A percentile compares a stretch with the other conserved stretches of the same genome.
Conservation (phyloP, 2,888 invertebrate species). For the Philhelius pedissequus region DNA sequence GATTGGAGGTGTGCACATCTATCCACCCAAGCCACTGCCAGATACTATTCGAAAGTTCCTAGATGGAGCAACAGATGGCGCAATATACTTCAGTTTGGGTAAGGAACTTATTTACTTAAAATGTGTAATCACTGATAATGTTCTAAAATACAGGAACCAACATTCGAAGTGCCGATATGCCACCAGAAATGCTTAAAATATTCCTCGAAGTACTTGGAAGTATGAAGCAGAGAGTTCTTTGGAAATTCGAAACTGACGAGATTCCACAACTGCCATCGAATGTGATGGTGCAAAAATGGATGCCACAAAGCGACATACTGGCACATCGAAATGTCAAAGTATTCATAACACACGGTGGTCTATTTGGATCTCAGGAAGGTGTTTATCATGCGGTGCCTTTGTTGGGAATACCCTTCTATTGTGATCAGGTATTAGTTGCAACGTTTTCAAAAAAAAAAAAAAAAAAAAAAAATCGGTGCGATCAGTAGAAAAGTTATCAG, state of each 20-base stretch:
- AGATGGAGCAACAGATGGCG: slow-evolving; percentile 78
- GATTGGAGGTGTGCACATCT: slow-evolving; percentile 81
- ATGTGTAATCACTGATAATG: background rate
- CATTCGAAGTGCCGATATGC: slow-evolving; percentile 78
- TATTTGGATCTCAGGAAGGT: slow-evolving; percentile 79
- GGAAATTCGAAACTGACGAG: slow-evolving; percentile 79
- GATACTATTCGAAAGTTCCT: slow-evolving; percentile 77
- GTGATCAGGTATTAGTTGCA: slow-evolving; percentile 75
- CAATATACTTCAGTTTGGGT: slow-evolving; percentile 79
- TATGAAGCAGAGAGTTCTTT: slow-evolving; percentile 78
- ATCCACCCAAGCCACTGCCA: slow-evolving; percentile 75
- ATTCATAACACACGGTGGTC: slow-evolving; percentile 79
- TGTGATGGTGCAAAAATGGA: slow-evolving; percentile 79
- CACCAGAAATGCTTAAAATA: slow-evolving; percentile 74
- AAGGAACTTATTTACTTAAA: too few relatives aligned
- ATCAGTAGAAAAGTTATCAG: too few relatives aligned
- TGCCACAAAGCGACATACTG: slow-evolving; percentile 80
- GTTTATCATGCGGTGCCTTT: slow-evolving; percentile 78
- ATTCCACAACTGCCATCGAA: slow-evolving; percentile 77
- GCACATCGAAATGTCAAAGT: slow-evolving; percentile 78
- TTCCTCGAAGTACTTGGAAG: slow-evolving; percentile 78
- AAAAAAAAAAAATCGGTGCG: too few relatives aligned
- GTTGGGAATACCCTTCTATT: slow-evolving; percentile 79
- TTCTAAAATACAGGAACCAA: slow-evolving; percentile 77
- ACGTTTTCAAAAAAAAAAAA: background rate